These are phyloP conservation scores for Hemibagrus guttatus DNA, from an alignment of 2,797 vertebrate genomes.

Conservation along the genomic window DNA sequence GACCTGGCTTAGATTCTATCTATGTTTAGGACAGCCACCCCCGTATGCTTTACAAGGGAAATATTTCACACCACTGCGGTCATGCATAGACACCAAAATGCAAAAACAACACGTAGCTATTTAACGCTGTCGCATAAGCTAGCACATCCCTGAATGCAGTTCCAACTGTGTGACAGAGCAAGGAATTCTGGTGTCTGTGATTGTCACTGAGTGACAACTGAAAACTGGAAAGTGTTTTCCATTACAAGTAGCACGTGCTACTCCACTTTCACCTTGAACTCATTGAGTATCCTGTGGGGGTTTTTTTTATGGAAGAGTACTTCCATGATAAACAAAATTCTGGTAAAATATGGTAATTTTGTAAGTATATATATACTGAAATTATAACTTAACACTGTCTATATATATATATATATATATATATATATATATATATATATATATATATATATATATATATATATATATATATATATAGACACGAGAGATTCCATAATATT, in stretches of 20 bases:
- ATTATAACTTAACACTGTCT: background rate
- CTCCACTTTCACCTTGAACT: slow-evolving; percentile 18
- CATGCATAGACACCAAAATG: slow-evolving; percentile 35
- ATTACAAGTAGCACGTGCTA: slow-evolving; percentile 22
- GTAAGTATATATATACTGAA: background rate
- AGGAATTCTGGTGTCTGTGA: slow-evolving; percentile 42
- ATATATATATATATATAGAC: too few relatives aligned
- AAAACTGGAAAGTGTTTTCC: slow-evolving; percentile 46
- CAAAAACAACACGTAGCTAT: slow-evolving; percentile 46
- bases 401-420: too few relatives aligned
- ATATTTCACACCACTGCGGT: slow-evolving; percentile 50
- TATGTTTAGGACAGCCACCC: slow-evolving; percentile 29
- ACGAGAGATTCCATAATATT: too few relatives aligned
- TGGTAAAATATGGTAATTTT: background rate
- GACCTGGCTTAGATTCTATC: slow-evolving; percentile 6
- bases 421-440: too few relatives aligned
- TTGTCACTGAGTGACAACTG: background rate
- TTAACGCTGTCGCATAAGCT: slow-evolving; percentile 50
- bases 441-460: too few relatives aligned
- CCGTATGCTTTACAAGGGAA: slow-evolving; percentile 32
- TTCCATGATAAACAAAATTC: background rate
- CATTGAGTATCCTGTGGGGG: background rate
- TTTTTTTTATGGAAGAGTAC: background rate
- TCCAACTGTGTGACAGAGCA: slow-evolving; percentile 33
- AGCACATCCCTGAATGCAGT: slow-evolving; percentile 29